phyloP scores from a whole-genome alignment of 2,797 vertebrate genomes.

The Pitangus sulphuratus region DNA sequence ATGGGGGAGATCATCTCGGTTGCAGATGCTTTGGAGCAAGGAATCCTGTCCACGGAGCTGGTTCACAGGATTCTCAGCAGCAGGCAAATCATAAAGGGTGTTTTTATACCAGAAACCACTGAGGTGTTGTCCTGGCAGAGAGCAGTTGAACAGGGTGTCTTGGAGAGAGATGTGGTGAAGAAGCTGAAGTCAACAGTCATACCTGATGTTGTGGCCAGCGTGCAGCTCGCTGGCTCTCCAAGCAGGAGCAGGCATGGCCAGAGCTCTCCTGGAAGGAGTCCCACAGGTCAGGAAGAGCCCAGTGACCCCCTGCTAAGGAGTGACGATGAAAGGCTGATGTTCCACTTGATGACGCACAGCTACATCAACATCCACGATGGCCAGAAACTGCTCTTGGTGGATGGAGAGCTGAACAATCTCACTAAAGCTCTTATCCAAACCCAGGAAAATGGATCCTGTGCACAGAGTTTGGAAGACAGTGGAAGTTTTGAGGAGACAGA shows the following conservation, averaged over 20 bases:
- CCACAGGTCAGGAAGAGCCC: constrained; percentile 17
- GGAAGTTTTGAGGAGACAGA: constrained; percentile 8
- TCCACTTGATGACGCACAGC: constrained; percentile 89
- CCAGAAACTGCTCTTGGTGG: constrained; percentile 85
- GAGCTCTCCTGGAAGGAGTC: constrained; percentile 61
- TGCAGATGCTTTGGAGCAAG: constrained; percentile 87
- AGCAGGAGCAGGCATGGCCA: constrained; percentile 58
- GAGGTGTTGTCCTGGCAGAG: constrained; percentile 83
- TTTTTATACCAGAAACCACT: constrained; percentile 85
- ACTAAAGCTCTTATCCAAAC: constrained; percentile 11
- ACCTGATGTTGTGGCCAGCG: constrained; percentile 82
- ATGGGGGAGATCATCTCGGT: constrained; percentile 87
- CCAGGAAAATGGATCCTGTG: background rate
- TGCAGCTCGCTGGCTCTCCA: constrained; percentile 72
- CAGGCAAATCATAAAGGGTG: constrained; percentile 79
- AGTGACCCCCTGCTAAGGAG: constrained; percentile 55
- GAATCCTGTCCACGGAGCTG: constrained; percentile 84
- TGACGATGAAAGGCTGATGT: constrained; percentile 74
- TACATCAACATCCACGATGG: constrained; percentile 87
- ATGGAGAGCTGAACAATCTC: constrained; percentile 75
- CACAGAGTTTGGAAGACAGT: background rate
- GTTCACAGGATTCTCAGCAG: constrained; percentile 80
- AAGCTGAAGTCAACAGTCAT: constrained; percentile 79
- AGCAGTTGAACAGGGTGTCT: constrained; percentile 68
- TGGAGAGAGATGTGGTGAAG: constrained; percentile 60